Conservation (phyloP, 2,113 vertebrate genomes). For the Gnathonemus longibarbis region DNA sequence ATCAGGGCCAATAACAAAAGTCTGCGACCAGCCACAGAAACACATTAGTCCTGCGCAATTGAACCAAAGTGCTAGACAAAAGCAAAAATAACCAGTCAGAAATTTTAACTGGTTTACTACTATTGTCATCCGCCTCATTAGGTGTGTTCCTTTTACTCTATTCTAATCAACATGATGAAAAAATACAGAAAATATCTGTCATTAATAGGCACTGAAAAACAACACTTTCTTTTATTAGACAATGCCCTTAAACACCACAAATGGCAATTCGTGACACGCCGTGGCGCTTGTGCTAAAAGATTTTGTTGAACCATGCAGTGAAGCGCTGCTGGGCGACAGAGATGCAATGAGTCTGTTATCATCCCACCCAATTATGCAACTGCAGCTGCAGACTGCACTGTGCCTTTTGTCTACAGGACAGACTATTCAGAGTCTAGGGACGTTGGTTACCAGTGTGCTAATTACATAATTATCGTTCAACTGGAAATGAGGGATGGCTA, state of each 20-base stretch:
- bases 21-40: neutral
- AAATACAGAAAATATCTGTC: neutral
- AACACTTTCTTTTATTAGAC: neutral
- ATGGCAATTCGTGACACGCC: neutral
- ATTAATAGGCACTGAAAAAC: conserved; percentile 13
- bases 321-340: neutral
- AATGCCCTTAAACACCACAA: neutral
- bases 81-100: neutral
- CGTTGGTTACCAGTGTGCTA: neutral
- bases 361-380: neutral
- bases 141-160: neutral
- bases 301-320: neutral
- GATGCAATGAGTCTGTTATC: neutral
- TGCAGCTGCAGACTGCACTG: neutral
- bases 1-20: neutral
- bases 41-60: neutral
- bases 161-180: neutral
- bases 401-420: neutral
- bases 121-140: neutral
- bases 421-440: neutral
- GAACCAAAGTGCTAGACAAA: neutral
- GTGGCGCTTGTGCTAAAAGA: neutral
- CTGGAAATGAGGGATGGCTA: neutral
- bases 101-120: neutral
- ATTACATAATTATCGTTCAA: neutral